Conservation (phyloP, 2,797 vertebrate genomes). For the Anomalospiza imberbis region DNA sequence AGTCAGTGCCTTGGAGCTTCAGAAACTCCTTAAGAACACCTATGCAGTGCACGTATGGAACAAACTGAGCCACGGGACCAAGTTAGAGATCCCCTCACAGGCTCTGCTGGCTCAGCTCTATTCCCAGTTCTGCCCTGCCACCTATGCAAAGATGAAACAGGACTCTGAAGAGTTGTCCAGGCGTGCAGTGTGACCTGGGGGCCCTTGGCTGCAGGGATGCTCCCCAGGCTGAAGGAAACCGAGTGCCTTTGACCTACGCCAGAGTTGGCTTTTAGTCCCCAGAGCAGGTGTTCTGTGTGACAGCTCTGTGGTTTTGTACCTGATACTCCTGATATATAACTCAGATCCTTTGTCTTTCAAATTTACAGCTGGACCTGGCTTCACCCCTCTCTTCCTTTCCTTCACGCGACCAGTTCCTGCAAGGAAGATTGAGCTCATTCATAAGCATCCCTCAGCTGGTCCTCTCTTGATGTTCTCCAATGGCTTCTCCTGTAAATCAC, state of each 20-base stretch:
- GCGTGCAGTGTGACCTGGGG: not conserved
- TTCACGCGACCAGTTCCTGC: not conserved
- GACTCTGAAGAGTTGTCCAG: not conserved
- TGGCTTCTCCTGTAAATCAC: not conserved
- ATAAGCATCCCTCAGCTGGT: not conserved
- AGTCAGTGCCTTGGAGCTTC: constrained; percentile 2
- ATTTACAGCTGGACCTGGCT: not conserved
- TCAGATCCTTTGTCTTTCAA: not conserved
- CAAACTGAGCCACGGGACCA: constrained; percentile 62
- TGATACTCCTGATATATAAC: not conserved
- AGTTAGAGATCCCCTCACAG: constrained; percentile 21
- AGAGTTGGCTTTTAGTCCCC: not conserved
- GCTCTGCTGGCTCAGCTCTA: constrained; percentile 52
- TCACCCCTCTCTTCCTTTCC: not conserved
- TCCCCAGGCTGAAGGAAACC: not conserved
- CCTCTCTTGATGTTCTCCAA: not conserved
- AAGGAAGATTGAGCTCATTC: not conserved
- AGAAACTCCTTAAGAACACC: constrained; percentile 43
- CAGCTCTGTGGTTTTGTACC: not conserved
- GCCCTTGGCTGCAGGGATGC: not conserved
- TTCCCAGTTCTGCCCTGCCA: constrained; percentile 67
- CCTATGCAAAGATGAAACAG: constrained; percentile 44
- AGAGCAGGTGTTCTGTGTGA: not conserved
- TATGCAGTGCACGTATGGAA: constrained; percentile 74
- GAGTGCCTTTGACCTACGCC: not conserved